phyloP scores from a whole-genome alignment of 2,888 invertebrate genomes.

The Tachystola acroxantha region DNA sequence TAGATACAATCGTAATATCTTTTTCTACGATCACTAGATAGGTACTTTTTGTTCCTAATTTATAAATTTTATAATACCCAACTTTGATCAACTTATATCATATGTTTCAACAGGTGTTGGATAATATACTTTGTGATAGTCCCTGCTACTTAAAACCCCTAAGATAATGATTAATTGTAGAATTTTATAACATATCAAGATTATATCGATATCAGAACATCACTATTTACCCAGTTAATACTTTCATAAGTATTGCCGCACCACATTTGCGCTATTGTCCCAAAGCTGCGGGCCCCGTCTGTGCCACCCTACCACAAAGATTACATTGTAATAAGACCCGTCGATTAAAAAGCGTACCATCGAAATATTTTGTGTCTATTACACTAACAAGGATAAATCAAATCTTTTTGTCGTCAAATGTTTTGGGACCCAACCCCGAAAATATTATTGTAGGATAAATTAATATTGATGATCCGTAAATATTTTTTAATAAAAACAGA shows the following conservation, averaged over 20 bases:
- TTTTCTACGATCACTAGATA: too few relatives aligned
- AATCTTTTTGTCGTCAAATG: conserved; percentile 41
- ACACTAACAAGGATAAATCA: conserved; percentile 50
- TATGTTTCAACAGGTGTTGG: too few relatives aligned
- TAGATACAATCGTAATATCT: too few relatives aligned
- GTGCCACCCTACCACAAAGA: conserved; percentile 49
- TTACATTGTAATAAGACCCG: conserved; percentile 56
- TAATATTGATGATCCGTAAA: conserved; percentile 34
- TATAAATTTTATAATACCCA: too few relatives aligned
- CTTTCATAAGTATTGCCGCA: conserved; percentile 55
- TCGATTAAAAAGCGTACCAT: conserved; percentile 52
- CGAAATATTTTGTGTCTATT: conserved; percentile 26
- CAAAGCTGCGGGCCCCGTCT: conserved; percentile 38
- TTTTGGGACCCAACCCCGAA: conserved; percentile 28
- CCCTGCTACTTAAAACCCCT: too few relatives aligned
- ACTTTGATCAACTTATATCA: too few relatives aligned
- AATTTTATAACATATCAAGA: too few relatives aligned
- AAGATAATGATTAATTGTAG: too few relatives aligned
- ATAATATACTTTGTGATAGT: too few relatives aligned
- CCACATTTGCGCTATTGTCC: conserved; percentile 62
- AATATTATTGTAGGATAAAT: conserved; percentile 23
- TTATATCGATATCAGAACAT: conserved; percentile 25
- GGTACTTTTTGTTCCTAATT: too few relatives aligned
- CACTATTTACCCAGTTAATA: conserved; percentile 45
- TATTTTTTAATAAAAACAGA: conserved; percentile 21